These are phyloP conservation scores for Pelodiscus sinensis DNA, from an alignment of 2,113 vertebrate genomes.

Conservation along the genomic window DNA sequence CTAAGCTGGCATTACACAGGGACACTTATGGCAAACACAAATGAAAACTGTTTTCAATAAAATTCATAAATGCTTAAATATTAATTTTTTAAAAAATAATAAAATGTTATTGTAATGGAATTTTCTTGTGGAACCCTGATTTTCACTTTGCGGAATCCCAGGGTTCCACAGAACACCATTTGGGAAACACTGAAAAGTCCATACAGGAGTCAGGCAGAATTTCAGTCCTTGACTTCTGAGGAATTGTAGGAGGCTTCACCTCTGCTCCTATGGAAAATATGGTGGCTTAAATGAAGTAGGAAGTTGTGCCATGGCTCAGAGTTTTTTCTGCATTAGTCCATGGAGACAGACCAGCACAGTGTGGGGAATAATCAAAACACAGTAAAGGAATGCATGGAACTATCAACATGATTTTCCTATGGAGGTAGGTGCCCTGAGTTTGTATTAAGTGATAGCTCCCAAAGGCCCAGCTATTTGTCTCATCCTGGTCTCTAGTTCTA, in stretches of 20 bases:
- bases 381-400: not conserved
- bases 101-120: too few species aligned
- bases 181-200: too few species aligned
- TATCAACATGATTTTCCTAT: accelerated
- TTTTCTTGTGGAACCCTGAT: too few species aligned
- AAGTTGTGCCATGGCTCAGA: not conserved
- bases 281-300: not conserved
- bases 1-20: too few species aligned
- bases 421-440: not conserved
- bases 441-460: too few species aligned
- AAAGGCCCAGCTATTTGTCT: accelerated
- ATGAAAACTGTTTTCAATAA: too few species aligned
- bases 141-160: too few species aligned
- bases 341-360: not conserved
- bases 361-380: not conserved
- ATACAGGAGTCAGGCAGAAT: not conserved
- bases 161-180: too few species aligned
- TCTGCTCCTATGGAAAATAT: not conserved
- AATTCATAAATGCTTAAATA: too few species aligned
- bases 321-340: accelerated
- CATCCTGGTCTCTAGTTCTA: not conserved
- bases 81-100: too few species aligned
- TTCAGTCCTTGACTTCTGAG: not conserved
- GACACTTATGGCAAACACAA: too few species aligned
- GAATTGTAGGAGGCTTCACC: not conserved